These are phyloP conservation scores for Cygnus atratus DNA, from an alignment of 2,113 vertebrate genomes.

Conservation along the genomic window DNA sequence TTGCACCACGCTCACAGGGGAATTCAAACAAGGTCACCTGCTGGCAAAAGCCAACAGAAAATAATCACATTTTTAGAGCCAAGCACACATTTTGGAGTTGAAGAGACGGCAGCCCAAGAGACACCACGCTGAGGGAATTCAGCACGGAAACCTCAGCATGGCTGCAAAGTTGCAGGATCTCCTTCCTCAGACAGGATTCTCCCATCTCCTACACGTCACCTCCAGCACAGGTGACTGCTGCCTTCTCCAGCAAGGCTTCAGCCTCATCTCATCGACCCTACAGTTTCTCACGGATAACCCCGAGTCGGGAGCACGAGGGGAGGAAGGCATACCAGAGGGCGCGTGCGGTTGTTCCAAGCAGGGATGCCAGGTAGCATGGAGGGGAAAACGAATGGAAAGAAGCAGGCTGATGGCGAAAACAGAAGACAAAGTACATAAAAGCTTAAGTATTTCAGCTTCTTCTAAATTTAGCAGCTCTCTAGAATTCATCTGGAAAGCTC, in stretches of 20 bases:
- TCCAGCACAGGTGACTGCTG: neutral
- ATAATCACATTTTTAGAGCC: neutral
- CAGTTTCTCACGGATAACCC: neutral
- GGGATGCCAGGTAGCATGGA: neutral
- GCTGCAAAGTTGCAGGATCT: neutral
- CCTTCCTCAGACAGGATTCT: neutral
- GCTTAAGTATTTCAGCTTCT: neutral
- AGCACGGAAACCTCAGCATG: neutral
- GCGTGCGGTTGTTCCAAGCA: neutral
- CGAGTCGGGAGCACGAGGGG: neutral
- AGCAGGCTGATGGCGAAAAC: neutral
- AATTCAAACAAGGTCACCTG: neutral
- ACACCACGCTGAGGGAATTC: neutral
- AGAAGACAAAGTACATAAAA: neutral
- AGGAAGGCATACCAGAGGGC: neutral
- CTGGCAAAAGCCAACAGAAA: neutral
- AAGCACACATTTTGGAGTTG: neutral
- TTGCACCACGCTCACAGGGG: too few species aligned
- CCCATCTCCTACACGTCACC: neutral
- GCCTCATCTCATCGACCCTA: neutral
- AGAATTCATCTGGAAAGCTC: neutral
- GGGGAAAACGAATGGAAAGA: neutral
- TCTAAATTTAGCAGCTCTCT: neutral
- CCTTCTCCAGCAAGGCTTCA: neutral
- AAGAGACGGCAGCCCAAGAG: neutral